Percentiles rank a stretch among this genome's conserved stretches.
Conservation (phyloP, 2,113 vertebrate species). For the Chiloscyllium plagiosum region DNA sequence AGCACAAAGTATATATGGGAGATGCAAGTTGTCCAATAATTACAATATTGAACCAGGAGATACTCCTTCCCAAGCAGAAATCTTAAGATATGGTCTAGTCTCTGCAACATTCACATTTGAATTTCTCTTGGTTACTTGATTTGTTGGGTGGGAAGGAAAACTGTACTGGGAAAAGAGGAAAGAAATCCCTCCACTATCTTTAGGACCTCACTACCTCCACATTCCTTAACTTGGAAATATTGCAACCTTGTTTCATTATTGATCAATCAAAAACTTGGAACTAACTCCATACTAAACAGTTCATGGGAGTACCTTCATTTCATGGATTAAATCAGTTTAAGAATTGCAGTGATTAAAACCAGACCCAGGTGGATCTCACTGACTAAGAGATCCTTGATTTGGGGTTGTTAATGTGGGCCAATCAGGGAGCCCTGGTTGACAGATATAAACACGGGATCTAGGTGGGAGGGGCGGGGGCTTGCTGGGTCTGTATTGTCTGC, state of each 20-base stretch:
- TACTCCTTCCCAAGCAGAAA: neutral
- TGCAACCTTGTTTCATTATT: neutral
- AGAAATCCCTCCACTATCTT: neutral
- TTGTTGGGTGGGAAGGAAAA: neutral
- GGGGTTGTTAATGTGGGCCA: no score
- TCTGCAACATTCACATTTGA: no score
- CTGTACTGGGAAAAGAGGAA: neutral
- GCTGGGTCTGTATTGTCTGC: no score
- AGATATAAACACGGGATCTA: no score
- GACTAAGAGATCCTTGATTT: no score
- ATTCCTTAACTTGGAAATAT: neutral
- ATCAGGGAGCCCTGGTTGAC: no score
- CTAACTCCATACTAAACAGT: neutral
- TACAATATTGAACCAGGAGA: neutral
- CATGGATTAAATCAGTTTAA: neutral
- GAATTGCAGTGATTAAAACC: no score
- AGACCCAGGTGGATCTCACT: no score
- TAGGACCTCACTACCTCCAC: neutral
- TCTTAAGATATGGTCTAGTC: neutral
- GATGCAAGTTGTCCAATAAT: neutral
- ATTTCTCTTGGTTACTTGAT: neutral
- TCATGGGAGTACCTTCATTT: neutral
- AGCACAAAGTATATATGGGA: neutral
- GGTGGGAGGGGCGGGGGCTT: no score
- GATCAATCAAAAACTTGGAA: neutral